These are phyloP conservation scores for Vulpes lagopus DNA, from an alignment of 2,113 vertebrate genomes.

Conservation along the genomic window DNA sequence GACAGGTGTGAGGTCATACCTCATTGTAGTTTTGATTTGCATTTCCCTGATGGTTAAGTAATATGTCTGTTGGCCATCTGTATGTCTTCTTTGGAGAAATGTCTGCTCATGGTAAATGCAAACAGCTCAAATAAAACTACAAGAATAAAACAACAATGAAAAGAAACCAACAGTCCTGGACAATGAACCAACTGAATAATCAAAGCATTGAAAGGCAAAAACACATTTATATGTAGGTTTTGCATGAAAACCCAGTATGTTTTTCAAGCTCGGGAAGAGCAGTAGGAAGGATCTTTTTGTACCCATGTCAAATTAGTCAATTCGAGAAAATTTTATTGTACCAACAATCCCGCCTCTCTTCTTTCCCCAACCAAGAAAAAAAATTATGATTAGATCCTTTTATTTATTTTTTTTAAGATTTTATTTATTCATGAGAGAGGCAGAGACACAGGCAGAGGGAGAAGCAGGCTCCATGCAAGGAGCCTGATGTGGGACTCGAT, in stretches of 20 bases:
- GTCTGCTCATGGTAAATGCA: background rate
- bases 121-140: background rate
- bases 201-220: background rate
- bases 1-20: background rate
- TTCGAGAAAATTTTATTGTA: conserved; percentile 15
- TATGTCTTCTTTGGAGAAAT: background rate
- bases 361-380: background rate
- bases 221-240: background rate
- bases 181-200: background rate
- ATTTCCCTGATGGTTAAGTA: background rate
- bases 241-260: background rate
- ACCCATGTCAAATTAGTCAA: background rate
- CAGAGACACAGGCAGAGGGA: too few relatives aligned
- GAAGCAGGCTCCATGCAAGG: too few relatives aligned
- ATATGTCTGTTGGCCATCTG: background rate
- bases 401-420: too few relatives aligned
- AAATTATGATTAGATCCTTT: too few relatives aligned
- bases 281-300: background rate
- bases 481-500: too few relatives aligned
- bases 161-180: background rate
- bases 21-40: background rate
- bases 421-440: too few relatives aligned
- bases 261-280: background rate
- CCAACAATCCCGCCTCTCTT: background rate
- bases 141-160: background rate